These are phyloP conservation scores for Octodonta nipae DNA, from an alignment of 2,888 invertebrate genomes.

Conservation along the genomic window DNA sequence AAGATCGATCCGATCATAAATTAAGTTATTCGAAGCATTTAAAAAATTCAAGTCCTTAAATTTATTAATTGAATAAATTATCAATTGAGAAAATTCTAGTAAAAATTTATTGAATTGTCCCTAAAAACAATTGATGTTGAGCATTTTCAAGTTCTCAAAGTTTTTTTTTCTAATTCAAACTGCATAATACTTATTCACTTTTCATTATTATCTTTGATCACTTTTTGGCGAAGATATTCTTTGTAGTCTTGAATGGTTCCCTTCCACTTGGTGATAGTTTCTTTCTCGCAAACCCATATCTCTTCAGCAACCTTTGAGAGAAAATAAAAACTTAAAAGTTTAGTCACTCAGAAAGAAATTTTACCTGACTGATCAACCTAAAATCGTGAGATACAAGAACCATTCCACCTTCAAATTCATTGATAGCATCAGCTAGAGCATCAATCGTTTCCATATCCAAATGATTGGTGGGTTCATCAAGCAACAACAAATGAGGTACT, in stretches of 20 bases:
- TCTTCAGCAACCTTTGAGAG: slow-evolving; percentile 82
- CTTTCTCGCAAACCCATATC: slow-evolving; percentile 98
- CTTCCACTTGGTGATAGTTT: slow-evolving; percentile 89
- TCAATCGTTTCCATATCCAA: slow-evolving; percentile 98
- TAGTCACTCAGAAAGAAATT: slow-evolving; percentile 8
- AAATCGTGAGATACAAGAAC: slow-evolving; percentile 99
- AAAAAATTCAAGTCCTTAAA: too few relatives aligned
- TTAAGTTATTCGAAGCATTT: too few relatives aligned
- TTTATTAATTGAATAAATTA: too few relatives aligned
- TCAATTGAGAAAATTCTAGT: too few relatives aligned
- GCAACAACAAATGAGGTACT: slow-evolving; percentile 79
- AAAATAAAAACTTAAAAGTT: neutral
- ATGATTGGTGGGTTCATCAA: slow-evolving; percentile 83
- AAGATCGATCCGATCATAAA: too few relatives aligned
- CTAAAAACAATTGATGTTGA: too few relatives aligned
- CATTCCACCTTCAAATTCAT: slow-evolving; percentile 96
- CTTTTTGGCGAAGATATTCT: too few relatives aligned
- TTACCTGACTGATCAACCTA: slow-evolving; percentile 92
- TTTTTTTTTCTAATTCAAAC: too few relatives aligned
- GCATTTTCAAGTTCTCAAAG: too few relatives aligned
- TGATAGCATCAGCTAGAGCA: slow-evolving; percentile 92
- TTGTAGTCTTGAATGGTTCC: slow-evolving; percentile 94
- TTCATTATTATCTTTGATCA: too few relatives aligned
- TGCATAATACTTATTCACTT: too few relatives aligned
- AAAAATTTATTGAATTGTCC: too few relatives aligned